These are phyloP conservation scores for Pyrocephalus nanus DNA, from an alignment of 2,797 vertebrate genomes.

Conservation along the genomic window DNA sequence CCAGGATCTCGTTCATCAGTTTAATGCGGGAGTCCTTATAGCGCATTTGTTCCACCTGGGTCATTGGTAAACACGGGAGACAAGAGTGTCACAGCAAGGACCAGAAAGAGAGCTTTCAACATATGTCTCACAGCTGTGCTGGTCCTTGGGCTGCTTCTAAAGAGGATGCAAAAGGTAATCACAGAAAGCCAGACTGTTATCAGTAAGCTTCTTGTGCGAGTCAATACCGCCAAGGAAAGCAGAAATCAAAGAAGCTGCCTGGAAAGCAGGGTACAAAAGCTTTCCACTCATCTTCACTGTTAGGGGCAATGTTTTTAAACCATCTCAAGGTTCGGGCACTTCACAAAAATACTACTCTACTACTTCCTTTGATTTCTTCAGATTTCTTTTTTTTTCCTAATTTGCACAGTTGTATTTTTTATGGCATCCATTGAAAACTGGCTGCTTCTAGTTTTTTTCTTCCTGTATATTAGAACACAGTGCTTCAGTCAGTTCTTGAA, in stretches of 20 bases:
- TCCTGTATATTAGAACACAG: background rate
- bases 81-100: background rate
- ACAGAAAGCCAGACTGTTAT: background rate
- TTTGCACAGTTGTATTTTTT: background rate
- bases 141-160: background rate
- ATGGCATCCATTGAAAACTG: background rate
- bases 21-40: constrained; percentile 92
- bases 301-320: background rate
- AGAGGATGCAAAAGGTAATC: background rate
- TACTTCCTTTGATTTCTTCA: background rate
- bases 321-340: background rate
- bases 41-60: constrained; percentile 91
- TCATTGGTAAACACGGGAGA: background rate
- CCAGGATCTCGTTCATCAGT: constrained; percentile 94
- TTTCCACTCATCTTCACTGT: background rate
- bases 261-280: background rate
- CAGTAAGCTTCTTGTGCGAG: background rate
- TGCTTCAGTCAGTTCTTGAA: background rate
- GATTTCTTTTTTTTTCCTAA: background rate
- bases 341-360: background rate
- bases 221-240: background rate
- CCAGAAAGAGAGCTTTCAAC: background rate
- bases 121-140: background rate
- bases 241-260: background rate
- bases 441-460: background rate